Base-by-base conservation (phyloP, 2,113 vertebrate genomes). In the Marcusenius ussheri region DNA sequence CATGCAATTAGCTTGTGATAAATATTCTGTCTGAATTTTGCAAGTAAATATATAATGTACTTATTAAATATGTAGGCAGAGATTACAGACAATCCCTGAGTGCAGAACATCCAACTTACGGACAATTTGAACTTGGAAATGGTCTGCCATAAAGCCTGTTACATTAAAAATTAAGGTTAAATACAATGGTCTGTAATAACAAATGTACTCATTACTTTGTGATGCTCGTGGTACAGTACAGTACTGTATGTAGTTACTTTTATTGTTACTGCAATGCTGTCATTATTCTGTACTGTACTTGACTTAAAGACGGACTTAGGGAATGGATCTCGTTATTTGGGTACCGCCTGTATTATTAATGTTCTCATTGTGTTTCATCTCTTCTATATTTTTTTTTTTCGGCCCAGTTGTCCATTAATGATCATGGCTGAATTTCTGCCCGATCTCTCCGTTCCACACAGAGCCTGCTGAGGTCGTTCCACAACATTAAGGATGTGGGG, bases 401-500 rank as follows among this genome's bases (percentile, higher is more conserved):
- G 24, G 8, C 31, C 15, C 66, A 77, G n/a, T 39, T 77, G 83
- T 35, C 27, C 5, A 2, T 89, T n/a, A 39, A 27, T 58, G 27
- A 66, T 77, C 11, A 74, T 66, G n/a, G 50, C 51, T 46, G 56
- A 83, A 24, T 50, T 31, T 27, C 47, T 45, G 92, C 92, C 62
- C 88, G 93, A 77, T 91, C 92, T 89, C 91, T n/a, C 94, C 95
- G 94, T 96, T 91, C 95, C 97, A 96, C 96, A 87, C 95, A 99
- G 98, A 97, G 96, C 90, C 93, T 97, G 83, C 92, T 97, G 95
- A 93, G 94, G 93, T 98, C 98, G 90, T 97, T 99, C 93, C 95
- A 95, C 93, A 98, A 98, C 94, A 93, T 99, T 93, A 99, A 97
- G 91, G 98, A 99, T 88, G 98, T 99, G 89, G 98, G 98, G 74